Base-by-base conservation (phyloP, 2,888 invertebrate genomes). In the Perdita meconis region DNA sequence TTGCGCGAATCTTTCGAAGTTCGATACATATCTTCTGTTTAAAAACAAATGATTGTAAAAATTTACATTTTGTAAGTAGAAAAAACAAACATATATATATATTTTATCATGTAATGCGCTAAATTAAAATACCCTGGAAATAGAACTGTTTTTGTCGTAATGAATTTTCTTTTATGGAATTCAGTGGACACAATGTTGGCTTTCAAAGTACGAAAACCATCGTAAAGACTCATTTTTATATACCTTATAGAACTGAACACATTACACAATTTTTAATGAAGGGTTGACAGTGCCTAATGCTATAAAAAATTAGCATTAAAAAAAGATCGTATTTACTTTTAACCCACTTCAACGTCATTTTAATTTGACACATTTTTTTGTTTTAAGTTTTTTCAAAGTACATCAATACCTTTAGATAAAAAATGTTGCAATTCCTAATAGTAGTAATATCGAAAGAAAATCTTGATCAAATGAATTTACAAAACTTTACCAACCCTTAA, bases 41-140 rank as follows among this genome's bases (percentile, higher is more conserved):
- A 53, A 74, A 65, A 56, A 59, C 30, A 69, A 55, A 56, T 53
- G 22, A 71, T 81, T 78, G 72, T 80, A 73, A 72, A 81, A 74
- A 72, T 74, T 77, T 63, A 77, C 68, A 84, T 78, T 85, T 77
- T 80, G 67, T 81, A 81, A 67, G 76, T 69, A 82, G 64, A 57
- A 67, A 68, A 40, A 66, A 42, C n/a, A n/a, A 47, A 19, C 47
- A 47, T 78, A 81, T 81, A 87, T 77, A 2, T 82, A 80, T 80
- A 89, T 89, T 88, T 89, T 87, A 89, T 84, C 84, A 87, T 90
- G 87, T 90, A 89, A 88, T 88, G 87, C 85, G 81, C 69, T 83
- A 84, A 87, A 90, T 88, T 88, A 89, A 88, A 88, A 87, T 84
- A 81, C 81, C 78, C 85, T 82, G 69, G 77, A 89, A 87, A 84